Base-by-base conservation (phyloP, 2,113 vertebrate genomes). In the Bungarus multicinctus region DNA sequence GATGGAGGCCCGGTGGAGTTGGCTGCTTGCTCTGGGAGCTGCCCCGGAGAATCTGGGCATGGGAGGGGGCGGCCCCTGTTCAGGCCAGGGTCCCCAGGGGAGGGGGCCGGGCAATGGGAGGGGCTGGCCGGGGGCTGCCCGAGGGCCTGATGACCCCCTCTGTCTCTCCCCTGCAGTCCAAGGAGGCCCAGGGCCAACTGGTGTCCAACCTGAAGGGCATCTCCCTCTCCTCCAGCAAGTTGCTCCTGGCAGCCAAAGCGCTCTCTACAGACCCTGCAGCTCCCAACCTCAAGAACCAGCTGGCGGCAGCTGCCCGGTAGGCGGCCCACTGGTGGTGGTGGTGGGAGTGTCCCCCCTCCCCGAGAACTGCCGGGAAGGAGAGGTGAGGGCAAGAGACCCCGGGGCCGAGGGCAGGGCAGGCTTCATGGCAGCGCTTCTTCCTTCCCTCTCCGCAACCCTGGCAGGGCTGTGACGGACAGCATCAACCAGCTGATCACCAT, bases 401-500 rank as follows among this genome's bases (percentile, higher is more conserved):
- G 6, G 8, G 23, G 23, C 1, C 4, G 14, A 6, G 22, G 47
- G 8, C 27, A 4, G n/a, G 30, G 7, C 18, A 0, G 39, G 30
- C 23, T 23, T 11, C 3, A 8, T 0, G 64, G n/a, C 54, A 7
- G 0, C 12, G 10, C 30, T 6, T 14, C 23, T 86, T 34, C 18
- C 5, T 0, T 5, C 11, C 23, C 4, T 22, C 5, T 23, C 30
- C 12, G 12, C 64, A 6, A 22, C 1, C 0, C 1, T 8, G 92
- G 10, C 97, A 99, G 99, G 87, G 98, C 99, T 0, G 99, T 99
- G 89, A 99, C 99, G 0, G 99, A 99, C 96, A 99, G 99, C 92
- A 99, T 99, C 97, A 99, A 99, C 96, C 99, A 99, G 97, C 98
- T 99, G 94, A 99, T 99, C 98, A 99, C 98, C 92, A 99, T 99